A percentile compares a stretch with the other conserved stretches of the same genome.
Evolutionary conservation across 2,888 invertebrate species (phyloP).

Genomic region (Philereme vetulata): DNA sequence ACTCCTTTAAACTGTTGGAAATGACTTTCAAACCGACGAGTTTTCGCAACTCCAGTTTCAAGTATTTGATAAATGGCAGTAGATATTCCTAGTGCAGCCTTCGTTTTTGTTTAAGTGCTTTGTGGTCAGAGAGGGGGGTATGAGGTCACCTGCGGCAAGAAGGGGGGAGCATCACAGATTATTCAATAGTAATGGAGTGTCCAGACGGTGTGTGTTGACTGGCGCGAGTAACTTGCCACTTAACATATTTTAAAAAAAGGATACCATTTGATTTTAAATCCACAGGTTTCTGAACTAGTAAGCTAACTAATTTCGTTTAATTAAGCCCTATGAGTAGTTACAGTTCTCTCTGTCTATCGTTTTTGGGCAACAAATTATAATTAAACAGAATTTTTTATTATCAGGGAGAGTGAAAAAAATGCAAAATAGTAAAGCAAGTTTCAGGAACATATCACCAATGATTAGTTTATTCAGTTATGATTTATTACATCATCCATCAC

Average conservation of each 20-base stretch:
- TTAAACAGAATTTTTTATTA: no score
- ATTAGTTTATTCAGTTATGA: no score
- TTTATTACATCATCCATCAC: no score
- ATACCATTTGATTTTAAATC: no score
- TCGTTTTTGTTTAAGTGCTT: slow-evolving; percentile 44
- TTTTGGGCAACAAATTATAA: no score
- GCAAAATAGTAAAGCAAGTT: no score
- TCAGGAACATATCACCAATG: no score
- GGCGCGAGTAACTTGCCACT: neutral
- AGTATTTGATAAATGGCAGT: slow-evolving; percentile 4
- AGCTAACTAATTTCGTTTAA: neutral
- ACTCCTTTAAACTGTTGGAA: neutral
- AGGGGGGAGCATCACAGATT: slow-evolving; percentile 22
- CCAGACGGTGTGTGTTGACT: slow-evolving; percentile 9
- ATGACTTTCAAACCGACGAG: slow-evolving; percentile 1
- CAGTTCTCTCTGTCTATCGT: no score
- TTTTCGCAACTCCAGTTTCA: slow-evolving; percentile 24
- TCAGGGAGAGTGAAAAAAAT: no score
- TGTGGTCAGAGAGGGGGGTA: slow-evolving; percentile 47
- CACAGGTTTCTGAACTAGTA: no score
- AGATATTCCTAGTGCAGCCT: slow-evolving; percentile 33
- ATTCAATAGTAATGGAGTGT: slow-evolving; percentile 12
- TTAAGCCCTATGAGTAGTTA: neutral
- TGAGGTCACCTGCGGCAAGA: slow-evolving; percentile 49
- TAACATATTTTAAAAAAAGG: no score